These are phyloP conservation scores for Cylindroiulus punctatus DNA, from an alignment of 2,888 invertebrate genomes.

Conservation along the genomic window DNA sequence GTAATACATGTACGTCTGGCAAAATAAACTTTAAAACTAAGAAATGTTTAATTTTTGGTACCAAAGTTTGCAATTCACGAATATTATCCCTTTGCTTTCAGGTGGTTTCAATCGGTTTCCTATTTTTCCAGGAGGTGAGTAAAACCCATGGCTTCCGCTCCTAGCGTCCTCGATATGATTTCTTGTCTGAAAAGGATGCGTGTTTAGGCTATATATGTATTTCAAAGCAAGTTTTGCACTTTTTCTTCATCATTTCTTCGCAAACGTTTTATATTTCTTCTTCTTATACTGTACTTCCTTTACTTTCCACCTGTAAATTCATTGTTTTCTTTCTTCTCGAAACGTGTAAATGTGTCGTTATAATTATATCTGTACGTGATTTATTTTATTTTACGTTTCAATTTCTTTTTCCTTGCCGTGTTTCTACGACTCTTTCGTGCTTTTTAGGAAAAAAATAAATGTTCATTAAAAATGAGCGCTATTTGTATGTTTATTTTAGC, in stretches of 20 bases:
- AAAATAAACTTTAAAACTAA: no score
- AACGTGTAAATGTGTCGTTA: not conserved
- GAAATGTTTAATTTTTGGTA: no score
- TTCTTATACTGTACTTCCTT: not conserved
- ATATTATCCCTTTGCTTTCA: no score
- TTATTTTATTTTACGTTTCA: not conserved
- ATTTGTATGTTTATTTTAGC: no score
- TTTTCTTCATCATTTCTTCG: not conserved
- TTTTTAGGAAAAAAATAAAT: conserved; percentile 37
- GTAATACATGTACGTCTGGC: no score
- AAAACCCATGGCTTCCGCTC: not conserved
- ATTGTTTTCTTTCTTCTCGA: not conserved
- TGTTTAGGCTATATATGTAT: not conserved
- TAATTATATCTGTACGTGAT: not conserved
- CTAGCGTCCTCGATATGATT: not conserved
- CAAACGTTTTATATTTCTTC: not conserved
- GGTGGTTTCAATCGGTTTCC: not conserved
- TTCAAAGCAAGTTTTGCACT: not conserved
- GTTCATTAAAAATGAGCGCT: conserved; percentile 17
- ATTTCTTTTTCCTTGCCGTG: not conserved
- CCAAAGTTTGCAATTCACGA: no score
- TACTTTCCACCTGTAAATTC: conserved; percentile 4
- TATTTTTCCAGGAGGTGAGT: not conserved
- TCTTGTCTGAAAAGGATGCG: not conserved
- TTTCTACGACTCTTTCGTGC: conserved; percentile 23